phyloP scores from a whole-genome alignment of 1,140 invertebrate genomes.

The Trichoplusia ni region DNA sequence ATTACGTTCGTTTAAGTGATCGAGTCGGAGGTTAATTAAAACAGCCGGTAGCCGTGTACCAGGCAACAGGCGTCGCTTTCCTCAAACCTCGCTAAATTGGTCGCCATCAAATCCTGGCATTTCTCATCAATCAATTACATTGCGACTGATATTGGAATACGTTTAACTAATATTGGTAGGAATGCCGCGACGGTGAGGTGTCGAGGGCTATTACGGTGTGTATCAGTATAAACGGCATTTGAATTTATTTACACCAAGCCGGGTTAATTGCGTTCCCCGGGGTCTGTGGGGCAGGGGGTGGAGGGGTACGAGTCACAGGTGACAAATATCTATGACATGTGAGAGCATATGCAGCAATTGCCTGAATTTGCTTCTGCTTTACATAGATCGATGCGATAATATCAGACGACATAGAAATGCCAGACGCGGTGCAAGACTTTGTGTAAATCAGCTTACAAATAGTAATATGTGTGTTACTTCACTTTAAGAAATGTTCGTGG shows the following conservation, averaged over 20 bases:
- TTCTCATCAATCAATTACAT: slow-evolving; percentile 5
- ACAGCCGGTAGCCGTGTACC: too few relatives aligned
- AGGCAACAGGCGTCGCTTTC: too few relatives aligned
- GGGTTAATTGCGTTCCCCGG: slow-evolving; percentile 1
- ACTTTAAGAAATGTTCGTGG: background rate
- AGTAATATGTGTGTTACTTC: background rate
- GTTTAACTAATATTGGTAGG: slow-evolving; percentile 15
- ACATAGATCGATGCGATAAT: too few relatives aligned
- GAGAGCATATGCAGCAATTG: background rate
- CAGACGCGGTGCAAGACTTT: too few relatives aligned
- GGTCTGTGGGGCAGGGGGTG: too few relatives aligned
- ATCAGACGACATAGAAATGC: too few relatives aligned
- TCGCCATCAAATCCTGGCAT: too few relatives aligned
- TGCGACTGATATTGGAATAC: background rate
- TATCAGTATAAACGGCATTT: background rate
- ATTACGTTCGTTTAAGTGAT: too few relatives aligned
- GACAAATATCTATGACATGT: background rate
- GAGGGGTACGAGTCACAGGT: background rate
- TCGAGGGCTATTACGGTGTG: background rate
- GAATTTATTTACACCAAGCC: slow-evolving; percentile 1
- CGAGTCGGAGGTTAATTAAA: too few relatives aligned
- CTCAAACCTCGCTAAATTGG: too few relatives aligned
- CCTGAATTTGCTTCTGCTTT: background rate
- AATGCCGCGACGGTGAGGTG: background rate
- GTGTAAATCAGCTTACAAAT: too few relatives aligned